Evolutionary conservation across 1,140 invertebrate species (phyloP), one percentile per base, ranked within the genome.

Genomic region (Acromyrmex echinatior): DNA sequence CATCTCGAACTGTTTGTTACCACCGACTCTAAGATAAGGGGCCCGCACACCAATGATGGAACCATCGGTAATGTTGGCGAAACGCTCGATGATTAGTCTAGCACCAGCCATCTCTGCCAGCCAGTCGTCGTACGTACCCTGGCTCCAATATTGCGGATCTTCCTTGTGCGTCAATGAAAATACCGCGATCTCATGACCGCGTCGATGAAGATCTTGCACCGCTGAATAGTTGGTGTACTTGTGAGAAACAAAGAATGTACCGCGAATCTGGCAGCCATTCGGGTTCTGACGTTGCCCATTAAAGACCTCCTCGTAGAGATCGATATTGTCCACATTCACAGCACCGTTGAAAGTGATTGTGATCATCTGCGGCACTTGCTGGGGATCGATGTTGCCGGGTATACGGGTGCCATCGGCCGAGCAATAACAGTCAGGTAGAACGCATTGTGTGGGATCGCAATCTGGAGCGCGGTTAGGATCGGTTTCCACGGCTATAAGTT

Each of bases 211-310:
- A 95, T 99, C 98, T 95, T 98, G 98, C 1, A 99, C 97, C 6
- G 98, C 98, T 12, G 98, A 98, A 93, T 99, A 99, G 95, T 99
- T 99, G 70, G 98, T 98, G 95, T 99, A 99, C 93, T 99, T 99
- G 96, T 99, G 98, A 0, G 98, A 99, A 0, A 99, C 97, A 94
- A 99, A 99, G 96, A 99, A 99, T 6, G 98, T 99, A 87, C 98
- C 98, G 88, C 97, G 97, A 93, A 99, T 98, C 92, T 98, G 98
- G 93, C 99, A 99, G 31, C 99, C 98, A 94, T 99, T 99, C 21
- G 98, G 98, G 93, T 99, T 99, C 91, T 97, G 97, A 18, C 98
- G 96, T 90, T 97, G 96, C 3, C 98, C 98, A 92, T 98, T 98
- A 96, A 99, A 99, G 88, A 99, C 96, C 89, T 98, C 98, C 65